Conservation (phyloP, 2,888 invertebrate species). For the Trissolcus japonicus region DNA sequence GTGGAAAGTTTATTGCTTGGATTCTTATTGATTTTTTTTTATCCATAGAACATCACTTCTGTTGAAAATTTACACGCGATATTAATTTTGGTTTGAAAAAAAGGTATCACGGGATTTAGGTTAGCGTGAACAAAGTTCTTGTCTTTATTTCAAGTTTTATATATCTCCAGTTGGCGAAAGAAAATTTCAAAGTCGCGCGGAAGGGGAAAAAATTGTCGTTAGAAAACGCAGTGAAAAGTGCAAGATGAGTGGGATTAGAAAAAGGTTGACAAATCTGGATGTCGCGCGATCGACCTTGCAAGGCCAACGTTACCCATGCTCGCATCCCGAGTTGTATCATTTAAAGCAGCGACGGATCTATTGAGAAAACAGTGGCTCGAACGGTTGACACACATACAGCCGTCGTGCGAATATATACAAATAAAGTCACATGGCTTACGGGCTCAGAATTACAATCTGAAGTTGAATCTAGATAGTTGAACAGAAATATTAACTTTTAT, state of each 20-base stretch:
- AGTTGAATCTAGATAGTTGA: too few species aligned
- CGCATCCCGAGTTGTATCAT: slow-evolving; percentile 34
- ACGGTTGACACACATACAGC: slow-evolving; percentile 28
- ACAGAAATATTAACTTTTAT: too few species aligned
- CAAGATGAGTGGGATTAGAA: slow-evolving; percentile 34
- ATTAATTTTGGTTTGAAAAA: too few species aligned
- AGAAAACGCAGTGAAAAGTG: slow-evolving; percentile 33
- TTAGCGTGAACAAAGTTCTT: neutral
- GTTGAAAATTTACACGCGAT: too few species aligned
- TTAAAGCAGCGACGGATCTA: slow-evolving; percentile 32
- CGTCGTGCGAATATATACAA: slow-evolving; percentile 6
- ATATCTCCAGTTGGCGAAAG: slow-evolving; percentile 5
- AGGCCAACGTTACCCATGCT: slow-evolving; percentile 48
- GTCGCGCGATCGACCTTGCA: slow-evolving; percentile 52
- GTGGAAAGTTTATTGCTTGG: too few species aligned
- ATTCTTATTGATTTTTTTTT: too few species aligned
- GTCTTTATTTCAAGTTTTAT: neutral
- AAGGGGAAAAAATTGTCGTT: slow-evolving; percentile 18
- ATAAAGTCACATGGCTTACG: slow-evolving; percentile 3
- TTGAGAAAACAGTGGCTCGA: slow-evolving; percentile 35
- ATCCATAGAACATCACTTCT: too few species aligned
- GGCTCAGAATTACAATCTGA: too few species aligned
- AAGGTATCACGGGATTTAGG: neutral
- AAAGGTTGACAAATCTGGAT: slow-evolving; percentile 52
- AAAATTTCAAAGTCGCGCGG: slow-evolving; percentile 18